Percentiles rank a stretch among this genome's conserved stretches.
Evolutionary conservation across 2,888 invertebrate species (phyloP).

Genomic region (Cyaniris semiargus): DNA sequence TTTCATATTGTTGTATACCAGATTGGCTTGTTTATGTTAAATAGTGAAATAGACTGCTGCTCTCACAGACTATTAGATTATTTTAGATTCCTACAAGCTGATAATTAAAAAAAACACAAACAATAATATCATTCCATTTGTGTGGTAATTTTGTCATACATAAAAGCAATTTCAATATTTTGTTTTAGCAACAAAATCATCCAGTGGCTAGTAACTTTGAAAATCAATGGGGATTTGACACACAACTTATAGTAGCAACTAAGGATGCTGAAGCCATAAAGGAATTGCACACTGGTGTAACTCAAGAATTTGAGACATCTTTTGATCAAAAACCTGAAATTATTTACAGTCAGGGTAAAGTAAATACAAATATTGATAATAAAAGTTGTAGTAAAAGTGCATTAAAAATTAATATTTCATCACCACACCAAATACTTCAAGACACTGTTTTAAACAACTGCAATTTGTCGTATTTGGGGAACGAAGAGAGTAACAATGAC

Average conservation of each 20-base stretch:
- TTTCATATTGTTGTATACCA: no score
- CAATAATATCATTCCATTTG: background rate
- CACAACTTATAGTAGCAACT: slow-evolving; percentile 62
- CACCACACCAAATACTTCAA: background rate
- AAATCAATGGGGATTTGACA: slow-evolving; percentile 64
- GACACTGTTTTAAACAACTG: background rate
- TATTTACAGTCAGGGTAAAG: background rate
- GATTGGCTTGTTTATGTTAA: no score
- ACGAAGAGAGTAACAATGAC: background rate
- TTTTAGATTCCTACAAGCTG: no score
- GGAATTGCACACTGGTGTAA: slow-evolving; percentile 50
- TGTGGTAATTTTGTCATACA: background rate
- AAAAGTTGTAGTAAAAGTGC: background rate
- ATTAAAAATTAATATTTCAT: background rate
- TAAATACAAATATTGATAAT: background rate
- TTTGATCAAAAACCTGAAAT: slow-evolving; percentile 43
- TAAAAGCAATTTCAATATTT: slow-evolving; percentile 22
- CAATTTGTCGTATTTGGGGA: background rate
- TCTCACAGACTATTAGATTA: no score
- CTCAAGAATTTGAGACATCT: slow-evolving; percentile 59
- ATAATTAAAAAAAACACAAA: no score
- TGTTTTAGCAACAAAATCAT: slow-evolving; percentile 43
- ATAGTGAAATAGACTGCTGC: no score
- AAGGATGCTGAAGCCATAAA: slow-evolving; percentile 58
- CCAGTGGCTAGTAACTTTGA: slow-evolving; percentile 53